A percentile compares a stretch with the other conserved stretches of the same genome.
Evolutionary conservation across 2,888 invertebrate genomes (phyloP).

Genomic region (Gonocerus acuteangulatus): DNA sequence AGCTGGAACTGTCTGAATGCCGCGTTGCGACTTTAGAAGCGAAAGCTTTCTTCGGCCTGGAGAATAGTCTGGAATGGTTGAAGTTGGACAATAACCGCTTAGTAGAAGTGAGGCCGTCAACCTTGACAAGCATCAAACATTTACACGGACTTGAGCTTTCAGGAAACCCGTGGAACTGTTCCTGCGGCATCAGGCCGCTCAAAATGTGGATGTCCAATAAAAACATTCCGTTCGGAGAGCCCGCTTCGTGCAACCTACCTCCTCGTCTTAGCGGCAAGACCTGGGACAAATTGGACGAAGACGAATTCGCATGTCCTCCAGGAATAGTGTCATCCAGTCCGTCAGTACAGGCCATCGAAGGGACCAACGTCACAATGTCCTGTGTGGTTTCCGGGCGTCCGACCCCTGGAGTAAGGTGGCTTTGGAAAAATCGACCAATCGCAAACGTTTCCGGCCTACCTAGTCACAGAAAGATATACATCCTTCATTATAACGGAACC

Average conservation of each 20-base stretch:
- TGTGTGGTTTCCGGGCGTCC: slow-evolving; percentile 65
- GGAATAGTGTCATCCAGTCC: slow-evolving; percentile 54
- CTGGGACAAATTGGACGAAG: slow-evolving; percentile 68
- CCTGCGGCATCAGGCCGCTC: slow-evolving; percentile 64
- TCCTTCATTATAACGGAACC: slow-evolving; percentile 32
- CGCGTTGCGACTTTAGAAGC: slow-evolving; percentile 60
- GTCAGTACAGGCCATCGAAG: slow-evolving; percentile 58
- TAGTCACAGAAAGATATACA: slow-evolving; percentile 38
- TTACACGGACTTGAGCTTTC: slow-evolving; percentile 68
- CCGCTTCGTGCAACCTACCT: slow-evolving; percentile 63
- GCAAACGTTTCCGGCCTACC: slow-evolving; percentile 52
- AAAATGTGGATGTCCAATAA: slow-evolving; percentile 70
- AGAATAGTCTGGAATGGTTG: slow-evolving; percentile 64
- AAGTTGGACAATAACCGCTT: slow-evolving; percentile 69
- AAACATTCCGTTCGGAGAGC: slow-evolving; percentile 65
- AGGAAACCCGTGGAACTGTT: slow-evolving; percentile 77
- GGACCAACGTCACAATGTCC: slow-evolving; percentile 63
- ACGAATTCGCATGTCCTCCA: slow-evolving; percentile 73
- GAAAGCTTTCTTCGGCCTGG: slow-evolving; percentile 64
- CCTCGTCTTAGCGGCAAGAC: slow-evolving; percentile 54
- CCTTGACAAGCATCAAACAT: slow-evolving; percentile 59
- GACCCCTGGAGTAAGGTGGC: slow-evolving; percentile 64
- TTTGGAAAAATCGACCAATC: slow-evolving; percentile 60
- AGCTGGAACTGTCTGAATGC: slow-evolving; percentile 66
- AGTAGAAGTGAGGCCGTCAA: slow-evolving; percentile 56